Conservation (phyloP, 2,888 invertebrate genomes). For the Agrenia bidenticulata region DNA sequence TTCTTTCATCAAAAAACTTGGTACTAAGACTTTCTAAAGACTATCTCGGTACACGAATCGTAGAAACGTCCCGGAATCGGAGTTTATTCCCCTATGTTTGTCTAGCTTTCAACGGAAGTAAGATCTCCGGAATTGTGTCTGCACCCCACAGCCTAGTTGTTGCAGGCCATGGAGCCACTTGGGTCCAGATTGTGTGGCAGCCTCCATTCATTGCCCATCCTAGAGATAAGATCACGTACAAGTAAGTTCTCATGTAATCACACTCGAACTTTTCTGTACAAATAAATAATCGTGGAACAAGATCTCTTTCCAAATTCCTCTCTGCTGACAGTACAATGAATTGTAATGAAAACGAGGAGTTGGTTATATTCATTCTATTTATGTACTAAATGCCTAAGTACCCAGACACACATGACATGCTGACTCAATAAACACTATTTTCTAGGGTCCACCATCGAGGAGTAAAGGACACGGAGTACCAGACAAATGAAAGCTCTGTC, state of each 20-base stretch:
- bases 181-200: conserved; percentile 79
- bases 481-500: conserved; percentile 65
- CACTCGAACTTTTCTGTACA: no score
- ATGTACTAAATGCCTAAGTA: no score
- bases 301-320: no score
- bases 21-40: no score
- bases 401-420: neutral
- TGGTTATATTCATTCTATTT: no score
- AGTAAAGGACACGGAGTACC: conserved; percentile 64
- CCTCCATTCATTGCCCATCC: conserved; percentile 81
- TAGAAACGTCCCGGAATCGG: no score
- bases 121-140: conserved; percentile 70
- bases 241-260: conserved; percentile 59
- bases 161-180: conserved; percentile 76
- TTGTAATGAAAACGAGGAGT: no score
- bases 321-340: no score
- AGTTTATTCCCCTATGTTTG: no score
- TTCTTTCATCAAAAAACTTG: no score
- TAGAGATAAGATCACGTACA: conserved; percentile 73
- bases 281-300: no score
- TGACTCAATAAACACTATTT: conserved; percentile 40
- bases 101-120: conserved; percentile 56
- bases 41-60: no score
- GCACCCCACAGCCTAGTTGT: conserved; percentile 78
- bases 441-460: conserved; percentile 71